Evolutionary conservation across 2,113 vertebrate genomes (phyloP).

Genomic region (Muntiacus reevesi): DNA sequence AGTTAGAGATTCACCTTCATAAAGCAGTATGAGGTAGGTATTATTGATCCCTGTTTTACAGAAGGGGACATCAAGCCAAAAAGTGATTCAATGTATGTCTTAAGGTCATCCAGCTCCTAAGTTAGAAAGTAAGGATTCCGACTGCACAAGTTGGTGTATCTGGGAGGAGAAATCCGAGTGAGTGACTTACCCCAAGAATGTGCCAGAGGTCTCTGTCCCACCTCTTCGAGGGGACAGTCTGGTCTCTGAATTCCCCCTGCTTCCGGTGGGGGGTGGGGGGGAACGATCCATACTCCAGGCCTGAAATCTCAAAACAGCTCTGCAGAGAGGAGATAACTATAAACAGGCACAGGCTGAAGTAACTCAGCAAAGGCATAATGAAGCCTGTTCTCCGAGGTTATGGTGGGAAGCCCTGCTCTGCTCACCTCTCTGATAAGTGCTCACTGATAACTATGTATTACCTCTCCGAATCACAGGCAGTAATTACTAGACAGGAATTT

Average conservation of each 20-base stretch:
- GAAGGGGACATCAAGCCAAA: not conserved
- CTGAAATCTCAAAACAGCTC: not conserved
- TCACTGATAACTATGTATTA: slow-evolving; percentile 44
- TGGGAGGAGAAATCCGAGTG: not conserved
- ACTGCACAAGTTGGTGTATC: not conserved
- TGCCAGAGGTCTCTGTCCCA: not conserved
- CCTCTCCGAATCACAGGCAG: not conserved
- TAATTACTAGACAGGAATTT: slow-evolving; percentile 47
- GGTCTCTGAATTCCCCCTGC: not conserved
- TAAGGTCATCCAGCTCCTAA: not conserved
- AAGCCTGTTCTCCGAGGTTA: not conserved
- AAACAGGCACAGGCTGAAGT: not conserved
- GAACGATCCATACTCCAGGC: not conserved
- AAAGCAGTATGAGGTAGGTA: not conserved
- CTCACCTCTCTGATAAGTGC: slow-evolving; percentile 26
- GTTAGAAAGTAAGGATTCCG: not conserved
- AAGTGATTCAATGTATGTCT: not conserved
- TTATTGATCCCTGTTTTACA: not conserved
- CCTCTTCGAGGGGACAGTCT: not conserved
- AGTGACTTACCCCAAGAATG: not conserved
- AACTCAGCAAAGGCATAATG: slow-evolving; percentile 5
- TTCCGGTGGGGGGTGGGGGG: not conserved
- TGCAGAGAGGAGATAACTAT: not conserved
- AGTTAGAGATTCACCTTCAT: not conserved
- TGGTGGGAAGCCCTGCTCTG: not conserved